phyloP scores from a whole-genome alignment of 2,113 vertebrate species.

The Cettia cetti region DNA sequence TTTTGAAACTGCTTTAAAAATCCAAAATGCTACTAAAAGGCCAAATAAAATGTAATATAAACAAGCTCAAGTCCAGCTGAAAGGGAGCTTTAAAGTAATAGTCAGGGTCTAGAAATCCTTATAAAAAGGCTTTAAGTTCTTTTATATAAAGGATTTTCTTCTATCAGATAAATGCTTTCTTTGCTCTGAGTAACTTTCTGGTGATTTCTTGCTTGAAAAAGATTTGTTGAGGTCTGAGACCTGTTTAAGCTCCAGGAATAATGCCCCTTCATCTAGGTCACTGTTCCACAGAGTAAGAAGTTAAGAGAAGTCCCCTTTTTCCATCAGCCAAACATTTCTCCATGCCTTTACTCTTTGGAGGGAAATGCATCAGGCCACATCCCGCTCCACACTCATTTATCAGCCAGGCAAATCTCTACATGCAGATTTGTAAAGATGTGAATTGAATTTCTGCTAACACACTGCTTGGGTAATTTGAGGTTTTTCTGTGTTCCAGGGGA shows the following conservation, averaged over 20 bases:
- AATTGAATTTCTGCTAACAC: background rate
- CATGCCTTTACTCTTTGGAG: background rate
- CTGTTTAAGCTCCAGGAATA: background rate
- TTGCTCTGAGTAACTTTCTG: constrained; percentile 14
- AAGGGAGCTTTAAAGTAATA: constrained; percentile 23
- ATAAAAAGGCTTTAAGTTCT: background rate
- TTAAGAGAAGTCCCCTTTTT: background rate
- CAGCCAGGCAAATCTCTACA: background rate
- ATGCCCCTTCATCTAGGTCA: background rate
- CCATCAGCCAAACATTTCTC: background rate
- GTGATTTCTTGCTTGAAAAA: constrained; percentile 16
- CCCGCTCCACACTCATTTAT: background rate
- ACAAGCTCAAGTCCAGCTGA: constrained; percentile 13
- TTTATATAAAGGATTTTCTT: constrained; percentile 28
- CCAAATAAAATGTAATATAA: background rate
- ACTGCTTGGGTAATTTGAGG: background rate
- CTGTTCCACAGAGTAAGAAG: background rate
- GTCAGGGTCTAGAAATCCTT: background rate
- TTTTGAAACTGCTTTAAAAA: constrained; percentile 7
- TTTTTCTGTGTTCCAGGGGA: background rate
- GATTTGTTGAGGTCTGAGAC: background rate
- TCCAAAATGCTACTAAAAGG: background rate
- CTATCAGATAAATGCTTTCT: background rate
- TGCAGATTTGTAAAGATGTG: background rate
- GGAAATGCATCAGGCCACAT: background rate